Percentiles rank a stretch among this genome's conserved stretches.
These are phyloP conservation scores for Coelopa frigida DNA, from an alignment of 1,140 invertebrate species.

Conservation along the genomic window DNA sequence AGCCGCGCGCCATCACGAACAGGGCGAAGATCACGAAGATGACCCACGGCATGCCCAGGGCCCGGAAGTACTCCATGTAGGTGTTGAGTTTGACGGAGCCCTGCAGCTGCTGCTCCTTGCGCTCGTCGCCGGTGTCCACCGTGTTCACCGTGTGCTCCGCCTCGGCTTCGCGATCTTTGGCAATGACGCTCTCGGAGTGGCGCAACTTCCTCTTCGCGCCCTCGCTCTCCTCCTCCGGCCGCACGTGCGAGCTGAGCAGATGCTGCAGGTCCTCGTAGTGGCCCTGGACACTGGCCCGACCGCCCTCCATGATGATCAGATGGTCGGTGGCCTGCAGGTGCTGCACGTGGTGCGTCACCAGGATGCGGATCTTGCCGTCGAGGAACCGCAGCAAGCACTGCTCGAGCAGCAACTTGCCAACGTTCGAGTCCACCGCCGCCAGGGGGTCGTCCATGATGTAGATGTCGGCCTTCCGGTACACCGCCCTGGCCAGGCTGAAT, in stretches of 20 bases:
- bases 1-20: constrained; percentile 58
- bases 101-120: constrained; percentile 38
- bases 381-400: constrained; percentile 62
- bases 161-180: constrained; percentile 15
- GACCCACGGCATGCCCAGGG: constrained; percentile 55
- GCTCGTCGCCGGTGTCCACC: constrained; percentile 1
- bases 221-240: constrained; percentile 33
- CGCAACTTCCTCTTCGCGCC: constrained; percentile 19
- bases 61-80: constrained; percentile 61
- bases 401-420: constrained; percentile 69
- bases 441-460: constrained; percentile 75
- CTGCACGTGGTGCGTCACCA: constrained; percentile 88
- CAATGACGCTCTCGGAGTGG: constrained; percentile 24
- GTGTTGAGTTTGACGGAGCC: constrained; percentile 47
- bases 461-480: constrained; percentile 53
- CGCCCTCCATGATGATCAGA: constrained; percentile 56
- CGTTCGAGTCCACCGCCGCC: constrained; percentile 72
- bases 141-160: too few species aligned
- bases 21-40: constrained; percentile 52
- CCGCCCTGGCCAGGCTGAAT: constrained; percentile 53
- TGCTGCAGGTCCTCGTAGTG: constrained; percentile 38
- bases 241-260: too few species aligned
- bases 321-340: constrained; percentile 68
- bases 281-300: constrained; percentile 38
- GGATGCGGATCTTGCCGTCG: constrained; percentile 59